Conservation (phyloP, 2,113 vertebrate species). For the Fukomys damarensis region DNA sequence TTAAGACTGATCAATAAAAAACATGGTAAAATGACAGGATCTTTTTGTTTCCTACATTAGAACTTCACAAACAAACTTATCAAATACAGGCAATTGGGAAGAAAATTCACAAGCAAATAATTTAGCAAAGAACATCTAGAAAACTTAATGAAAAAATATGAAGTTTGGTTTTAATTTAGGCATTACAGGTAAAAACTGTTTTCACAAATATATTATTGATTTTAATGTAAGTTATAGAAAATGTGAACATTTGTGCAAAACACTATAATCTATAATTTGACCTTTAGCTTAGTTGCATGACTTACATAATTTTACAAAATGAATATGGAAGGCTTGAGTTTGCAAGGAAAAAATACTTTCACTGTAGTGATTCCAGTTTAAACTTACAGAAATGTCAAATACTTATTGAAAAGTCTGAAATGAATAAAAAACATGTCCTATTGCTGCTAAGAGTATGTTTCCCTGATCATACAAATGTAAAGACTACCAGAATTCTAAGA, state of each 20-base stretch:
- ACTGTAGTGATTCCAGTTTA: conserved; percentile 58
- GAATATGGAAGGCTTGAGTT: conserved; percentile 29
- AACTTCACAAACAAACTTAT: conserved; percentile 41
- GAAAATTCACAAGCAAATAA: conserved; percentile 36
- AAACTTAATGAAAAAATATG: conserved; percentile 17
- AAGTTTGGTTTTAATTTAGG: conserved; percentile 31
- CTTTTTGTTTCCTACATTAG: not conserved
- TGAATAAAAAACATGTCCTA: conserved; percentile 55
- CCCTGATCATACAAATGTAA: conserved; percentile 21
- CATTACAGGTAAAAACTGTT: not conserved
- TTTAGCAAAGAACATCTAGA: not conserved
- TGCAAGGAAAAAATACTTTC: conserved; percentile 56
- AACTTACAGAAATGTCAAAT: conserved; percentile 66
- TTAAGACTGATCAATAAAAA: conserved; percentile 37
- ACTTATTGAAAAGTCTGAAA: conserved; percentile 61
- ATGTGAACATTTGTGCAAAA: not conserved
- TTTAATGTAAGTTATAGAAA: conserved; percentile 20
- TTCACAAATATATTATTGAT: not conserved
- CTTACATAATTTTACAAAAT: conserved; percentile 41
- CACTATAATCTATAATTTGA: conserved; percentile 31
- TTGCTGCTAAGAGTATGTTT: not conserved
- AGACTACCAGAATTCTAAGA: not conserved
- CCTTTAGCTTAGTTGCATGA: conserved; percentile 40
- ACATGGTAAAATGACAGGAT: not conserved
- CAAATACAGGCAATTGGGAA: not conserved